Conservation (phyloP, 2,888 invertebrate genomes). For the Mythimna lalbum region DNA sequence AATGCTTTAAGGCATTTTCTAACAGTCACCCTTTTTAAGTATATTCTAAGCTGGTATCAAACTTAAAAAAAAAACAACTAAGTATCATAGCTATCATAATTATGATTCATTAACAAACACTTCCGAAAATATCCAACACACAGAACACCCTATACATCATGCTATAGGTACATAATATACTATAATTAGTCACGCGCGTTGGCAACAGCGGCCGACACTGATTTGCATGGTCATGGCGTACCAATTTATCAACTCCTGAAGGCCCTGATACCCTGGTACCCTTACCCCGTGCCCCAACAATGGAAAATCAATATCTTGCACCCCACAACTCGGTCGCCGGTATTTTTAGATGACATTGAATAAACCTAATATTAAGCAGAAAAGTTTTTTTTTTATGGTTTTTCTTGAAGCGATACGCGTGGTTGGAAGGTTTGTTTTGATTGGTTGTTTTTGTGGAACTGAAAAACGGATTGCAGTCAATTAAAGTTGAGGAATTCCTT, state of each 20-base stretch:
- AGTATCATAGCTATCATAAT: not conserved
- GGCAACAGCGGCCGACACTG: slow-evolving; percentile 61
- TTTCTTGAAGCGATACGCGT: slow-evolving; percentile 19
- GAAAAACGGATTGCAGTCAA: slow-evolving; percentile 31
- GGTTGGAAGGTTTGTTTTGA: slow-evolving; percentile 44
- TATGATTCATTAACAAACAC: not conserved
- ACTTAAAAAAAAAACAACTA: not conserved
- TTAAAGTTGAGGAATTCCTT: slow-evolving; percentile 31
- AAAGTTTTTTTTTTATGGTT: not conserved
- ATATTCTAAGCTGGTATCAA: not conserved
- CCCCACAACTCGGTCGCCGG: slow-evolving; percentile 56
- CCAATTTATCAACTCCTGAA: slow-evolving; percentile 81
- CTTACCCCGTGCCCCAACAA: slow-evolving; percentile 77
- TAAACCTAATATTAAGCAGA: slow-evolving; percentile 49
- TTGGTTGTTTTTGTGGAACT: slow-evolving; percentile 10
- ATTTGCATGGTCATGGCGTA: slow-evolving; percentile 79
- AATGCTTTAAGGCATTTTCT: too few species aligned
- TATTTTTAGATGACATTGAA: slow-evolving; percentile 66
- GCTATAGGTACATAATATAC: slow-evolving; percentile 13
- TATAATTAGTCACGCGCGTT: slow-evolving; percentile 55
- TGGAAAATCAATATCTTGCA: slow-evolving; percentile 82
- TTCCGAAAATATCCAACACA: not conserved
- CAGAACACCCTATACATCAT: slow-evolving; percentile 10
- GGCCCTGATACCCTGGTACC: slow-evolving; percentile 61
- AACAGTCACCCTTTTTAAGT: too few species aligned